Evolutionary conservation across 2,888 invertebrate species (phyloP).

Genomic region (Ellobium chinense): DNA sequence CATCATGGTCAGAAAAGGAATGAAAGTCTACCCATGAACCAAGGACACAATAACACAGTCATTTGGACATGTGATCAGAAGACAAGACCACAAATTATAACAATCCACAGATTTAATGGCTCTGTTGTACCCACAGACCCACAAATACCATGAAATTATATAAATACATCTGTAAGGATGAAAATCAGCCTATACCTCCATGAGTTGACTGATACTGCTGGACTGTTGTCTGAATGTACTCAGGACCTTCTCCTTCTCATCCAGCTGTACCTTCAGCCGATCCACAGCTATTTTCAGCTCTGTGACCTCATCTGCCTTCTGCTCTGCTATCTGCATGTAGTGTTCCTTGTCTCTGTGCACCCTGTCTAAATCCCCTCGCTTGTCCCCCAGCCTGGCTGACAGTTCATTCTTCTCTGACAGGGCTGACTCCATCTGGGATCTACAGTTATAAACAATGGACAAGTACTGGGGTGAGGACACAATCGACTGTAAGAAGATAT

Average conservation of each 20-base stretch:
- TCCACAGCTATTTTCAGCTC: slow-evolving; percentile 64
- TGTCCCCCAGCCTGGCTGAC: slow-evolving; percentile 62
- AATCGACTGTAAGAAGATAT: no score
- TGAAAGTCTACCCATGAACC: no score
- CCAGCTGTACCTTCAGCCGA: slow-evolving; percentile 67
- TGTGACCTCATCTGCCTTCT: slow-evolving; percentile 66
- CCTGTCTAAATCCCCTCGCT: slow-evolving; percentile 62
- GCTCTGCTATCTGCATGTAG: slow-evolving; percentile 67
- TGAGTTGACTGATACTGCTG: slow-evolving; percentile 62
- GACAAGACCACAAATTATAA: no score
- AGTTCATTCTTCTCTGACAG: slow-evolving; percentile 64
- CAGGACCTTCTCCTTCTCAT: slow-evolving; percentile 73
- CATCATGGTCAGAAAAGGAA: no score
- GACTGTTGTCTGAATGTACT: slow-evolving; percentile 68
- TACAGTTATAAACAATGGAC: not conserved
- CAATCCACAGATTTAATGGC: no score
- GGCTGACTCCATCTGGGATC: slow-evolving; percentile 60
- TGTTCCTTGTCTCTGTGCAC: slow-evolving; percentile 67
- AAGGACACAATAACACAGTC: no score
- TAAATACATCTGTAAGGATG: no score
- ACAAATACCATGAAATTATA: no score
- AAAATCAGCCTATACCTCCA: no score
- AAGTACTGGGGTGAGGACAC: no score
- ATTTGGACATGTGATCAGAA: no score
- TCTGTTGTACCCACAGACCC: no score